These are phyloP conservation scores for Chalcis sispes DNA, from an alignment of 2,888 invertebrate genomes.

Conservation along the genomic window DNA sequence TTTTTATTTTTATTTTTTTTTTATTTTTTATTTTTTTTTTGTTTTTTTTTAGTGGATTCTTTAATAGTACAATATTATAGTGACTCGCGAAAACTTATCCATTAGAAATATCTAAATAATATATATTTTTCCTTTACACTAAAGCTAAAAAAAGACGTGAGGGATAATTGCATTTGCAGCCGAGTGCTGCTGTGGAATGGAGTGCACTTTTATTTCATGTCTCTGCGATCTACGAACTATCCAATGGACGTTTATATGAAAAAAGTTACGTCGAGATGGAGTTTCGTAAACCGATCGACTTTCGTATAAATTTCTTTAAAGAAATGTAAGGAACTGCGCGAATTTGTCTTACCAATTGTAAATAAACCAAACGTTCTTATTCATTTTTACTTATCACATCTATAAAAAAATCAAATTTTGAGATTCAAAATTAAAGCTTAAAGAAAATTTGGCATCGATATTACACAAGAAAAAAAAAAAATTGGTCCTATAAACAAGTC, in stretches of 20 bases:
- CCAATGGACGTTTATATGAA: conserved; percentile 1
- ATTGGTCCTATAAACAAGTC: neutral
- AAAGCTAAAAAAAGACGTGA: conserved; percentile 22
- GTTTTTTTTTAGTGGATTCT: neutral
- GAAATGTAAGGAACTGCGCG: conserved; percentile 1
- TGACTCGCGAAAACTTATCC: conserved; percentile 34
- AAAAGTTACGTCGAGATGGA: neutral
- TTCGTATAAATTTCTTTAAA: conserved; percentile 10
- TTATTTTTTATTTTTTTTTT: conserved; percentile 20
- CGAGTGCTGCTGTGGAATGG: conserved; percentile 15
- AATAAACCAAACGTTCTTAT: neutral
- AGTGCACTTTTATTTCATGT: neutral
- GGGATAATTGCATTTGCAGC: conserved; percentile 22
- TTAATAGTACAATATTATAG: conserved; percentile 9
- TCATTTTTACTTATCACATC: too few relatives aligned
- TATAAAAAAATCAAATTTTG: neutral
- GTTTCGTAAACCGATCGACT: neutral
- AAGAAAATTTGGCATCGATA: neutral
- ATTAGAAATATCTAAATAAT: conserved; percentile 42
- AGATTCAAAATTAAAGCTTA: neutral
- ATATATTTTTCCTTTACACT: conserved; percentile 24
- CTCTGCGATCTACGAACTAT: neutral
- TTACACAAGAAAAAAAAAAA: too few relatives aligned
- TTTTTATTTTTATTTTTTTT: neutral
- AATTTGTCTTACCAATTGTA: neutral